Evolutionary conservation across 2,113 vertebrate species (phyloP), one percentile per base, ranked within the genome.

Genomic region (Epinephelus fuscoguttatus): DNA sequence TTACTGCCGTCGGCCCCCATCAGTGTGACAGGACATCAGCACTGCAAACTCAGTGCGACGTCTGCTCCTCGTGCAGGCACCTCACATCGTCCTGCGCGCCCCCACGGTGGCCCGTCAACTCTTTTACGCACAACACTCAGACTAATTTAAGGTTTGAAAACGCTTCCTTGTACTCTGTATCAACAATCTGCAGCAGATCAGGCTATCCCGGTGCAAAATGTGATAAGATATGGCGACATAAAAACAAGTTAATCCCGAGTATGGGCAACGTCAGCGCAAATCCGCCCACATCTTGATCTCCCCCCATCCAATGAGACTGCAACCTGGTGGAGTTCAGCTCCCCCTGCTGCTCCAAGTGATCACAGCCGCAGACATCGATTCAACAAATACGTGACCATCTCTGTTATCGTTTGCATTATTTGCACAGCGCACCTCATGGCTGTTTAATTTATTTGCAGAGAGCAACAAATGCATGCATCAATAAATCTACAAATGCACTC

Each of bases 1-100:
- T 94, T 95, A 80, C 94, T 95, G 68, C 87, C 89, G 89, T 95
- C 93, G 87, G 92, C 86, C 69, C 95, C 95, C 95, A 96, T 96
- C 70, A 84, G 63, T 67, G 80, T 78, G 80, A 69, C 81, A 70
- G 86, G 64, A 84, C 80, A 82, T 84, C 82, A 70, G 69, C 50
- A 30, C 71, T 57, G 80, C 9, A 17, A 10, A 67, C 55, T 78
- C 84, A 45, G 61, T 64, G 81, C 59, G 63, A 61, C 75, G 55
- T 25, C 49, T 45, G 75, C 79, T 81, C 80, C 70, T 86, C 86
- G 73, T 85, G 71, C 82, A 85, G 63, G 21, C 70, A 17, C 77
- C 55, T 53, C 52, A 12, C 33, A 13, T 55, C 8, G 12, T 5
- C 4, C 50, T 10, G 11, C 19, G 49, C 50, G 50, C 30, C 50